Percentiles rank a stretch among this genome's conserved stretches.
These are phyloP conservation scores for Jordanella pulchra DNA, from an alignment of 2,797 vertebrate species.

Conservation along the genomic window DNA sequence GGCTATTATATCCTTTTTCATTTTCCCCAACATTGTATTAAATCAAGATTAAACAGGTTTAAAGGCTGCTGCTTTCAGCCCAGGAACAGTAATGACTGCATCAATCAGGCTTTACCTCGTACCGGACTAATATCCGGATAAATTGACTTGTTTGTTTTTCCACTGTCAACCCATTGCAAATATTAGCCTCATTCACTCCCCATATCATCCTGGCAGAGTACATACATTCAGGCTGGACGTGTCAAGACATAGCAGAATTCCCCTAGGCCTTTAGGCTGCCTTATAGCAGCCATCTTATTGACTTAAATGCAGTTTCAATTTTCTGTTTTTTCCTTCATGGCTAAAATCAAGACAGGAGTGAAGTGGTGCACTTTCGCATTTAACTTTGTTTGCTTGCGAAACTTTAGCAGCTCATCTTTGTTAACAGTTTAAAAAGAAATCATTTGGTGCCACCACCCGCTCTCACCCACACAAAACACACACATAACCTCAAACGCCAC, in stretches of 20 bases:
- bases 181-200: slow-evolving; percentile 35
- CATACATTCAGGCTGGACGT: slow-evolving; percentile 34
- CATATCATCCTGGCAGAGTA: slow-evolving; percentile 17
- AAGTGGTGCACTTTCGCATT: slow-evolving; percentile 50
- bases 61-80: slow-evolving; percentile 25
- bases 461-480: slow-evolving; percentile 34
- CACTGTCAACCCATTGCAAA: slow-evolving; percentile 46
- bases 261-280: slow-evolving; percentile 19
- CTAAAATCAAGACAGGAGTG: slow-evolving; percentile 32
- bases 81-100: slow-evolving; percentile 62
- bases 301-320: slow-evolving; percentile 61
- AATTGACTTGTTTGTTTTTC: slow-evolving; percentile 65
- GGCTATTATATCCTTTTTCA: slow-evolving; percentile 29
- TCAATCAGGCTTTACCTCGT: slow-evolving; percentile 64
- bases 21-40: slow-evolving; percentile 47
- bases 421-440: slow-evolving; percentile 43
- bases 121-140: slow-evolving; percentile 54
- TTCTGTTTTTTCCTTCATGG: slow-evolving; percentile 22
- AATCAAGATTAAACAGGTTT: slow-evolving; percentile 69
- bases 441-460: slow-evolving; percentile 9
- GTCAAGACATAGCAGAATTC: slow-evolving; percentile 27
- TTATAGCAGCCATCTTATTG: slow-evolving; percentile 55
- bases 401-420: slow-evolving; percentile 58
- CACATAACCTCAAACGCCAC: slow-evolving; percentile 21
- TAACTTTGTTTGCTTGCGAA: slow-evolving; percentile 57